A percentile compares a stretch with the other conserved stretches of the same genome.
Conservation (phyloP, 2,797 vertebrate genomes). For the Epinephelus coioides region DNA sequence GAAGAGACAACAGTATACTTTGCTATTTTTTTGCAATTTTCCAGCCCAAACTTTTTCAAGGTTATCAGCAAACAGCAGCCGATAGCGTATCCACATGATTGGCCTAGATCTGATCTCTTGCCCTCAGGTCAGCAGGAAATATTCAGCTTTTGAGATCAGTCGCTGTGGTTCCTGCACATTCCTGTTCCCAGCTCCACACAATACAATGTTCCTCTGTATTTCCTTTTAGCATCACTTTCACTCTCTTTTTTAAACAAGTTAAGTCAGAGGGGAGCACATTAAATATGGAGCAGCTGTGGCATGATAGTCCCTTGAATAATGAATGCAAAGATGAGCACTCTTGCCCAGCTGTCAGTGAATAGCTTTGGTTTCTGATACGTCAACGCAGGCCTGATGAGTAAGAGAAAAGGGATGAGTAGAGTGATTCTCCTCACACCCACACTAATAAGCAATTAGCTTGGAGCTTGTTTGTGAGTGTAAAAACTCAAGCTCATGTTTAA, state of each 20-base stretch:
- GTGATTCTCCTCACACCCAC: conserved; percentile 61
- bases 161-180: conserved; percentile 36
- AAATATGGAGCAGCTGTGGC: conserved; percentile 77
- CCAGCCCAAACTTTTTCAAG: conserved; percentile 36
- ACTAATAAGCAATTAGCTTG: conserved; percentile 58
- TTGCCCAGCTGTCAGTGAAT: conserved; percentile 70
- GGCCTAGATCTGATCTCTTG: conserved; percentile 54
- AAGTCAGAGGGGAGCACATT: conserved; percentile 66
- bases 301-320: conserved; percentile 80
- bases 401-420: conserved; percentile 48
- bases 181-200: conserved; percentile 23
- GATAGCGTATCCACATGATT: conserved; percentile 52
- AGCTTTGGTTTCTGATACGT: conserved; percentile 72
- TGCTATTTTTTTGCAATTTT: conserved; percentile 21
- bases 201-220: conserved; percentile 27
- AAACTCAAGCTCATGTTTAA: conserved; percentile 27
- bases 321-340: conserved; percentile 78
- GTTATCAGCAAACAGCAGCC: conserved; percentile 38
- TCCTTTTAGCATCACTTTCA: conserved; percentile 52
- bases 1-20: not conserved
- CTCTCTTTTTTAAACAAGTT: conserved; percentile 60
- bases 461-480: conserved; percentile 47
- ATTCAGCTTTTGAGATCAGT: conserved; percentile 49
- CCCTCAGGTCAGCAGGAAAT: conserved; percentile 62
- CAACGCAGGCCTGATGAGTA: conserved; percentile 57